These are phyloP conservation scores for Stenotaenia linearis DNA, from an alignment of 2,888 invertebrate genomes.

Conservation along the genomic window DNA sequence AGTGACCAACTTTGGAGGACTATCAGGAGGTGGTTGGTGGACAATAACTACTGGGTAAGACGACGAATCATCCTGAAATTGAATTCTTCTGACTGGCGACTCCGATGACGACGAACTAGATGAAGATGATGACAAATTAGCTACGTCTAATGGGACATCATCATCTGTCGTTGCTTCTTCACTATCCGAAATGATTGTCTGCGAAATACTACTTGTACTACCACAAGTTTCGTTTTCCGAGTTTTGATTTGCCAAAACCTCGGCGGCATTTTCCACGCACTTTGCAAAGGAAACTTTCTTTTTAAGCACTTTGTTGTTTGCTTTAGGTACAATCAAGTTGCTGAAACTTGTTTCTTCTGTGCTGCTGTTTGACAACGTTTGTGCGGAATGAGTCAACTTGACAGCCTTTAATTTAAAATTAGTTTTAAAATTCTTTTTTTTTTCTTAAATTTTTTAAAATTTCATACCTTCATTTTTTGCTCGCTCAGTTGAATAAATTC, in stretches of 20 bases:
- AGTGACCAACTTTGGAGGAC: background rate
- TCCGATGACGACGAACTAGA: slow-evolving; percentile 27
- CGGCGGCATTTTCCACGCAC: slow-evolving; percentile 21
- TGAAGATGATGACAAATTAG: background rate
- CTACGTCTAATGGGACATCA: background rate
- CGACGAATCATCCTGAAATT: background rate
- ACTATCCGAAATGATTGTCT: background rate
- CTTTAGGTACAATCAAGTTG: too few species aligned
- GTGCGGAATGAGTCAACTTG: background rate
- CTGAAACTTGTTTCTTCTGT: slow-evolving; percentile 21
- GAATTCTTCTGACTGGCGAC: background rate
- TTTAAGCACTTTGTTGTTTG: background rate
- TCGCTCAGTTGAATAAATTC: slow-evolving; percentile 70
- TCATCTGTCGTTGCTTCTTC: background rate
- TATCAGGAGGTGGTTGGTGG: slow-evolving; percentile 10
- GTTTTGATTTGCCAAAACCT: background rate
- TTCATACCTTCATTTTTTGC: slow-evolving; percentile 46
- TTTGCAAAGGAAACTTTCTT: slow-evolving; percentile 31
- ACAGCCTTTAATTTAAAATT: background rate
- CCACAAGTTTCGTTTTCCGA: background rate
- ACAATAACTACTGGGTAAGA: slow-evolving; percentile 11
- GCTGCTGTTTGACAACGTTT: background rate
- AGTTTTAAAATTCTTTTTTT: too few species aligned
- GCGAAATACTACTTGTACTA: background rate
- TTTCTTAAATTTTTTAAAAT: too few species aligned